Percentiles rank a stretch among this genome's conserved stretches.
Evolutionary conservation across 2,888 invertebrate species (phyloP).

Genomic region (Campoplex capitator): DNA sequence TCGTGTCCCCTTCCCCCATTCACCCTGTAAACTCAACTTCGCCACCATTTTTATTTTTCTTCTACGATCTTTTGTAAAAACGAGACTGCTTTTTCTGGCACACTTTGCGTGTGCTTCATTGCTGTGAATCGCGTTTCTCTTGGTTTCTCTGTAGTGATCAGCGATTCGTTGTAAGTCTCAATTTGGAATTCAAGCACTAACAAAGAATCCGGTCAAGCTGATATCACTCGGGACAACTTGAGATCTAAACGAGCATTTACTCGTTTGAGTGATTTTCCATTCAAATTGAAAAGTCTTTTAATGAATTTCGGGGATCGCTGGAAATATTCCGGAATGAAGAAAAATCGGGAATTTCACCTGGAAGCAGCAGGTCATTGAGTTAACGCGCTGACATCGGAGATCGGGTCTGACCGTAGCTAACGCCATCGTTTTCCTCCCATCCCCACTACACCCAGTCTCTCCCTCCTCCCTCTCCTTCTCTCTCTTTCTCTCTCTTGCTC

Average conservation of each 20-base stretch:
- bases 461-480: constrained; percentile 17
- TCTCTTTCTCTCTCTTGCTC: constrained; percentile 1
- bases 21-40: constrained; percentile 61
- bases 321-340: background rate
- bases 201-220: background rate
- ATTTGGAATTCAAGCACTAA: background rate
- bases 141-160: background rate
- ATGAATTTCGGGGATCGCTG: background rate
- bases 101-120: constrained; percentile 70
- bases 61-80: constrained; percentile 71
- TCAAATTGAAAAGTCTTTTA: background rate
- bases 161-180: background rate
- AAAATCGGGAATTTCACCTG: constrained; percentile 66
- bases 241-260: background rate
- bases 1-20: constrained; percentile 78
- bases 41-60: constrained; percentile 45
- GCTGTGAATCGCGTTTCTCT: constrained; percentile 20
- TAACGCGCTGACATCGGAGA: constrained; percentile 79
- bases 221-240: too few relatives aligned
- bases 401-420: constrained; percentile 64
- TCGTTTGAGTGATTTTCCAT: background rate
- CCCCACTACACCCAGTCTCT: background rate
- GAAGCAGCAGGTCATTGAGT: constrained; percentile 76
- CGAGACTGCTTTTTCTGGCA: constrained; percentile 66
- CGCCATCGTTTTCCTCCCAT: constrained; percentile 31